These are phyloP conservation scores for Hapalemur alaotrensis DNA, from an alignment of 2,797 vertebrate genomes.

Conservation along the genomic window DNA sequence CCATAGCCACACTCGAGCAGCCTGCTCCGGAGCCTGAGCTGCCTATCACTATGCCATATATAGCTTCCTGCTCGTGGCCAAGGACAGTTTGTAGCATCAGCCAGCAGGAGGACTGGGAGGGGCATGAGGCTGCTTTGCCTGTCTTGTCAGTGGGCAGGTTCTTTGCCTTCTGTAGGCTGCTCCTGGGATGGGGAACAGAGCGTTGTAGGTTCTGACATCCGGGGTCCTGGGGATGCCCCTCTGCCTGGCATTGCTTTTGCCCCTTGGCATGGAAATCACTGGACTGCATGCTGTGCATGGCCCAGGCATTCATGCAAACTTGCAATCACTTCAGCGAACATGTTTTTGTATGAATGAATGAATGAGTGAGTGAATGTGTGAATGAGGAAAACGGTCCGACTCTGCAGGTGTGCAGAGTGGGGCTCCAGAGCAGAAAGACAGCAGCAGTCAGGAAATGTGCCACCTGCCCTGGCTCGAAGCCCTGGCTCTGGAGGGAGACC, in stretches of 20 bases:
- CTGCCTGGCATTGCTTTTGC: neutral
- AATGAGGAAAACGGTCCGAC: neutral
- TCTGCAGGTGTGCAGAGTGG: neutral
- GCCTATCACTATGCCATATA: accelerated
- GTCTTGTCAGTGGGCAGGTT: accelerated
- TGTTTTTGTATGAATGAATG: neutral
- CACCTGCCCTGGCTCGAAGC: neutral
- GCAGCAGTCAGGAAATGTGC: neutral
- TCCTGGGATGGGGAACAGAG: neutral
- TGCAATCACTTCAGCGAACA: neutral
- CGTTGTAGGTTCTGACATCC: neutral
- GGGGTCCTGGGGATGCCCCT: neutral
- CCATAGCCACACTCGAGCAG: neutral
- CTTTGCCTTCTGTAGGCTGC: neutral
- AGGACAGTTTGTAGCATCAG: neutral
- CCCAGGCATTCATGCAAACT: too few species aligned
- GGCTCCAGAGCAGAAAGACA: neutral
- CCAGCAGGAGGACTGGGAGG: neutral
- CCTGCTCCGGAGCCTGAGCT: neutral
- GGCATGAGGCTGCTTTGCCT: neutral
- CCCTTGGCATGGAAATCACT: neutral
- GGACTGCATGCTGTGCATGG: too few species aligned
- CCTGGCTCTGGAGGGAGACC: too few species aligned
- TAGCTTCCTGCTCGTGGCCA: neutral
- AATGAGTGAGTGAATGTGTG: neutral